Base-by-base conservation (phyloP, 2,797 vertebrate species). In the Denticeps clupeoides region DNA sequence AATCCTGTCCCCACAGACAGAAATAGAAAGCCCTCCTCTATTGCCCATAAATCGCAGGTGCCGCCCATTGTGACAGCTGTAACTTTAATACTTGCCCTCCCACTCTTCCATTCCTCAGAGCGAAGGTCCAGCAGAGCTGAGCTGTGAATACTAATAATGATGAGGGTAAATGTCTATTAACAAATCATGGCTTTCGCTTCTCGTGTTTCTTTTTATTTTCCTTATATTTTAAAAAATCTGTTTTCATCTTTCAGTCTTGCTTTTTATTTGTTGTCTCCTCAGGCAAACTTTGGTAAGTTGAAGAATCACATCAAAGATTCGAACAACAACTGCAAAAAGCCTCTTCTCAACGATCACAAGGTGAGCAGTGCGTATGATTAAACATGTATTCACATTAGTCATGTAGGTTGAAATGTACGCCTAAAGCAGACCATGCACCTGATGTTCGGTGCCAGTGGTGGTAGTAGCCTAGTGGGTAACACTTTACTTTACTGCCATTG, bases 11-110 rank as follows among this genome's bases (percentile, higher is more conserved):
- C n/a, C n/a, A 50, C 45, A 51, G 78, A 82, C 80, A 71, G 53
- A 78, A 84, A 85, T 84, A 82, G 80, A 79, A 71, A 52, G 55
- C 55, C 63, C 55, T 71, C 62, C 61, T 56, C 68, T 68, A 64
- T 51, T 59, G 68, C 63, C 71, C 71, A 80, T 79, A 76, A 78
- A 76, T 78, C 23, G 35, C 60, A 69, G 60, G 31, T 56, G 64
- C 47, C 51, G 56, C 58, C 58, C 59, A 64, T 43, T 40, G 35
- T 62, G 45, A 54, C 51, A 56, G 45, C n/a, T n/a, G n/a, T n/a
- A n/a, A n/a, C n/a, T n/a, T n/a, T n/a, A n/a, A n/a, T n/a, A n/a
- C n/a, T n/a, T n/a, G n/a, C n/a, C n/a, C n/a, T n/a, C n/a, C n/a
- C n/a, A n/a, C n/a, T n/a, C n/a, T n/a, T n/a, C n/a, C n/a, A n/a